These are phyloP conservation scores for Aleiodes testaceus DNA, from an alignment of 2,888 invertebrate species.

Conservation along the genomic window DNA sequence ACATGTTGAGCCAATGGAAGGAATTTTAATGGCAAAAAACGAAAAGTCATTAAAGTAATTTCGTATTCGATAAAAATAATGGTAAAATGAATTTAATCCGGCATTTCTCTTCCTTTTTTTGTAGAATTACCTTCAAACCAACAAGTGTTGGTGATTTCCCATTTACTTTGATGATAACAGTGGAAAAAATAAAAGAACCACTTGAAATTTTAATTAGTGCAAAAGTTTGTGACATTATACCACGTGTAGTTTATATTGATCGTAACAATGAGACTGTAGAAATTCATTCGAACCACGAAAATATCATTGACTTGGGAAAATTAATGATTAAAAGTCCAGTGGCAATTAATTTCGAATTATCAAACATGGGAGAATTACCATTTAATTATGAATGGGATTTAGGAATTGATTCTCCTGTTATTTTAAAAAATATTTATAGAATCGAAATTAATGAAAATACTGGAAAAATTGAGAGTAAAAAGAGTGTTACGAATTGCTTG, in stretches of 20 bases:
- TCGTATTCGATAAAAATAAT: not conserved
- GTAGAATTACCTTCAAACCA: constrained; percentile 76
- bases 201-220: constrained; percentile 75
- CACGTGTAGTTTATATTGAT: constrained; percentile 73
- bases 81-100: too few relatives aligned
- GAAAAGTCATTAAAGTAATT: constrained; percentile 75
- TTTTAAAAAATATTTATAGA: constrained; percentile 43
- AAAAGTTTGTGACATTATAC: constrained; percentile 75
- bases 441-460: constrained; percentile 48
- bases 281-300: constrained; percentile 62
- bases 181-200: constrained; percentile 75
- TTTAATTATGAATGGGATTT: constrained; percentile 69
- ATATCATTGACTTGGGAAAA: constrained; percentile 70
- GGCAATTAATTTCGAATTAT: constrained; percentile 62
- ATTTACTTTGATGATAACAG: constrained; percentile 76
- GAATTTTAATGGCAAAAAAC: constrained; percentile 73
- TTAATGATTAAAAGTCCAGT: constrained; percentile 59
- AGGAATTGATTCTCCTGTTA: constrained; percentile 54
- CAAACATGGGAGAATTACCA: constrained; percentile 66
- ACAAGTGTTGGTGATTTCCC: constrained; percentile 75
- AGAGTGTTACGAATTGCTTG: constrained; percentile 51
- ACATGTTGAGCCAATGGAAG: constrained; percentile 74
- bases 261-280: constrained; percentile 55
- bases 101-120: constrained; percentile 47
- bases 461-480: constrained; percentile 52